phyloP scores from a whole-genome alignment of 2,113 vertebrate genomes.

The Piprites chloris region DNA sequence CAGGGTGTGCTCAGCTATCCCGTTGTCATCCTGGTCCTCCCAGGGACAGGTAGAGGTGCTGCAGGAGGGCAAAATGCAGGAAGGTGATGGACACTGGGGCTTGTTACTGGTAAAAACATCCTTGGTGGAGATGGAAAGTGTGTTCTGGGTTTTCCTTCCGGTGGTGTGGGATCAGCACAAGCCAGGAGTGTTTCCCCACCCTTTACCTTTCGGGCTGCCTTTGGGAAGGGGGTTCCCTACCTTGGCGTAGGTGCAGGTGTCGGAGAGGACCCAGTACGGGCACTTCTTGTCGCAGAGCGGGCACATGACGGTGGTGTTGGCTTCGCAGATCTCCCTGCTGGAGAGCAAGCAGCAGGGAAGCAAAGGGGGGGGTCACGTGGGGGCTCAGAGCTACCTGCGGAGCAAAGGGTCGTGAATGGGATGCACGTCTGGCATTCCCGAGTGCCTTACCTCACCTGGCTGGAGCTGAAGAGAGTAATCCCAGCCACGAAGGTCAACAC shows the following conservation, averaged over 20 bases:
- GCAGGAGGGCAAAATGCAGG: not conserved
- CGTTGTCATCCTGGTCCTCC: not conserved
- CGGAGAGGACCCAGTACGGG: constrained; percentile 78
- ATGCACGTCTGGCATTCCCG: fast-evolving
- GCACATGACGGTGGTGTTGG: constrained; percentile 81
- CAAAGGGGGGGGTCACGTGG: not conserved
- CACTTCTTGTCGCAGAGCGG: constrained; percentile 84
- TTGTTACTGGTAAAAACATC: not conserved
- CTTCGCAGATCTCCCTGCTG: constrained; percentile 89
- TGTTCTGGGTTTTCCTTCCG: not conserved
- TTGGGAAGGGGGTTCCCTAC: constrained; percentile 26
- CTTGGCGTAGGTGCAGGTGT: constrained; percentile 89
- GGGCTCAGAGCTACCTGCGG: fast-evolving
- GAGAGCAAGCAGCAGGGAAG: not conserved
- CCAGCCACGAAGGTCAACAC: constrained; percentile 80
- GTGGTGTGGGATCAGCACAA: fast-evolving
- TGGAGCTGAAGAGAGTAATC: constrained; percentile 77
- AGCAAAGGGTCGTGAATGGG: fast-evolving
- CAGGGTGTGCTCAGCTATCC: fast-evolving
- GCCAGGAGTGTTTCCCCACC: not conserved
- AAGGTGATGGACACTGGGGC: not conserved
- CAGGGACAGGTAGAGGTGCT: fast-evolving
- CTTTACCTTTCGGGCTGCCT: not conserved
- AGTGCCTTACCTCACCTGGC: constrained; percentile 84
- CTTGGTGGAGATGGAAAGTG: not conserved